phyloP scores from a whole-genome alignment of 1,140 invertebrate genomes.

The Drosophila oshimai region DNA sequence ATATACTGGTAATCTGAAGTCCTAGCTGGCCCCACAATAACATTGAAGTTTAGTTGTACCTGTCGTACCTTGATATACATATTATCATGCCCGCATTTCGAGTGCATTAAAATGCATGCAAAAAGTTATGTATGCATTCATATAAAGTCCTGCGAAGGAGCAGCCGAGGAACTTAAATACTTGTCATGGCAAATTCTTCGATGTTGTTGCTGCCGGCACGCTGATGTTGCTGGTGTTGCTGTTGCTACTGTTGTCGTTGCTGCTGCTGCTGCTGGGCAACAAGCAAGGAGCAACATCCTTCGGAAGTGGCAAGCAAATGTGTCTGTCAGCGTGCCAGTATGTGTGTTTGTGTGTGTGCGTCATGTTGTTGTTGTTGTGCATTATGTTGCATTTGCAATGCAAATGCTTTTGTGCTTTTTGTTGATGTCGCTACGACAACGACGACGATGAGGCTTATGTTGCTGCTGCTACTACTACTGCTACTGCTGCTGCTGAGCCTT shows the following conservation, averaged over 20 bases:
- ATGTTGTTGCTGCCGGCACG: constrained; percentile 15
- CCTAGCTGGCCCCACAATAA: constrained; percentile 1
- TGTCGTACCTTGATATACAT: constrained; percentile 18
- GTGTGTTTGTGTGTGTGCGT: constrained; percentile 11
- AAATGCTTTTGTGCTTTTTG: constrained; percentile 77
- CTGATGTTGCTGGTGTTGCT: constrained; percentile 11
- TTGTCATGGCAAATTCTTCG: constrained; percentile 62
- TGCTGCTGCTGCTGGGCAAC: constrained; percentile 32
- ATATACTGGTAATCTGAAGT: constrained; percentile 1
- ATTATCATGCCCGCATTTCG: constrained; percentile 16
- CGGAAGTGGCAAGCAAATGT: constrained; percentile 71
- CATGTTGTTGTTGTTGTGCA: constrained; percentile 53
- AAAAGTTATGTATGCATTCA: constrained; percentile 42
- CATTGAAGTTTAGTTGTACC: constrained; percentile 14
- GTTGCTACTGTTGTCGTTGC: constrained; percentile 16
- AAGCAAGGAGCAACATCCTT: constrained; percentile 53
- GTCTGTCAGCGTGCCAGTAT: constrained; percentile 28
- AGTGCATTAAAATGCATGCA: constrained; percentile 56
- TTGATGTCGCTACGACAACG: constrained; percentile 56
- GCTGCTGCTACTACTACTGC: constrained; percentile 28
- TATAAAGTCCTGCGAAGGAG: constrained; percentile 12
- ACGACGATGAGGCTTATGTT: constrained; percentile 62
- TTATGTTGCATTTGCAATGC: constrained; percentile 79
- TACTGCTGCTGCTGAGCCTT: constrained; percentile 53
- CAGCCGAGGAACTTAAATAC: constrained; percentile 63